Percentiles rank a stretch among this genome's conserved stretches.
phyloP scores from a whole-genome alignment of 2,113 vertebrate species.

The Elachura formosa region DNA sequence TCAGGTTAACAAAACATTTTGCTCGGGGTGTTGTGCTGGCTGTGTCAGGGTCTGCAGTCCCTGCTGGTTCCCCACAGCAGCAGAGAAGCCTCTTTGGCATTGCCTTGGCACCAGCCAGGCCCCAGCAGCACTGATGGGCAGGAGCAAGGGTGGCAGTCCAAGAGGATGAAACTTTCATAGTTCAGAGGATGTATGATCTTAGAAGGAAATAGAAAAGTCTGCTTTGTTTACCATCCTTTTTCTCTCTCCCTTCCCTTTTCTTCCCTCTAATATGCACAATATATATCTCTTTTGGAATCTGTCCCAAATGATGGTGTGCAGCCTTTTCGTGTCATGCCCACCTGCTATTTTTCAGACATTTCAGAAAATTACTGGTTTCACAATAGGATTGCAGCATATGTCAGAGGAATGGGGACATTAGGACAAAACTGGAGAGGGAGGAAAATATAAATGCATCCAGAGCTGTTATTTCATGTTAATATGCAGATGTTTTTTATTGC shows the following conservation, averaged over 20 bases:
- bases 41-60: not conserved
- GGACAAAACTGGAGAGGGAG: not conserved
- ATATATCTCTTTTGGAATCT: not conserved
- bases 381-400: not conserved
- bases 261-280: not conserved
- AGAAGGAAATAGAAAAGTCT: not conserved
- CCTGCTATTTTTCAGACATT: slow-evolving; percentile 28
- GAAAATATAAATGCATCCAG: not conserved
- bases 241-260: not conserved
- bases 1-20: rapidly evolving
- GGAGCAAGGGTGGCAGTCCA: not conserved
- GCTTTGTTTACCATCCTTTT: not conserved
- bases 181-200: not conserved
- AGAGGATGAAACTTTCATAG: not conserved
- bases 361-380: slow-evolving; percentile 36
- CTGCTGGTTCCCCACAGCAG: not conserved
- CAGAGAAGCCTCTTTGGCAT: not conserved
- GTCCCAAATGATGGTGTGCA: not conserved
- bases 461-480: slow-evolving; percentile 53
- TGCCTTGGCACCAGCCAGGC: not conserved
- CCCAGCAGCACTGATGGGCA: not conserved
- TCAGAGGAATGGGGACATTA: not conserved
- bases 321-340: not conserved
- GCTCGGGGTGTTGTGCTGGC: not conserved
- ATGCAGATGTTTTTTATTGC: slow-evolving; percentile 1